These are phyloP conservation scores for Coregonus clupeaformis DNA, from an alignment of 2,113 vertebrate genomes.

Conservation along the genomic window DNA sequence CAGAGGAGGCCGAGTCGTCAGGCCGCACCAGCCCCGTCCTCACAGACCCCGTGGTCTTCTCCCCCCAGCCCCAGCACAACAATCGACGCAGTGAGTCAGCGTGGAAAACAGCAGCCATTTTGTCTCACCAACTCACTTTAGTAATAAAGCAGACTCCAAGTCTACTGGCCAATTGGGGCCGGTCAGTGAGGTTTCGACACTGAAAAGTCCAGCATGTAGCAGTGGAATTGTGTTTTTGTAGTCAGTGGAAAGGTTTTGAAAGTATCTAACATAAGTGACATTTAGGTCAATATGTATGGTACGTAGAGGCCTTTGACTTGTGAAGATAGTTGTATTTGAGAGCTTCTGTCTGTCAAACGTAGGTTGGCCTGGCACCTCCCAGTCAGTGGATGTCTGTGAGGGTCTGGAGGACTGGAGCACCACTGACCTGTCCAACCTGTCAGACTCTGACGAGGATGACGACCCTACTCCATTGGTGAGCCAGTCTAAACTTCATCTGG, in stretches of 20 bases:
- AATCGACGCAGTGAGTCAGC: conserved; percentile 72
- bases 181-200: too few species aligned
- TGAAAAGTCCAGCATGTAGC: too few species aligned
- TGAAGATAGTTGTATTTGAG: too few species aligned
- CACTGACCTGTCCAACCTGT: conserved; percentile 80
- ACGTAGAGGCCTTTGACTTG: too few species aligned
- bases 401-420: conserved; percentile 82
- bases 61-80: conserved; percentile 72
- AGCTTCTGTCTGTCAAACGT: conserved; percentile 15
- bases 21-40: conserved; percentile 70
- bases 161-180: too few species aligned
- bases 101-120: background rate
- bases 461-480: conserved; percentile 80
- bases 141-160: too few species aligned
- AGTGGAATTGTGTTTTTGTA: too few species aligned
- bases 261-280: too few species aligned
- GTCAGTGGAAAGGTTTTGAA: too few species aligned
- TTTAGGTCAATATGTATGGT: too few species aligned
- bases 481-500: background rate
- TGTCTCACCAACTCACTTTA: too few species aligned
- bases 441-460: conserved; percentile 83
- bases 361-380: conserved; percentile 83
- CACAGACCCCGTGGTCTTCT: conserved; percentile 65
- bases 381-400: conserved; percentile 82
- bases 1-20: conserved; percentile 74